Percentiles rank a stretch among this genome's conserved stretches.
phyloP scores from a whole-genome alignment of 2,113 vertebrate species.

The Chloroceryle aenea region DNA sequence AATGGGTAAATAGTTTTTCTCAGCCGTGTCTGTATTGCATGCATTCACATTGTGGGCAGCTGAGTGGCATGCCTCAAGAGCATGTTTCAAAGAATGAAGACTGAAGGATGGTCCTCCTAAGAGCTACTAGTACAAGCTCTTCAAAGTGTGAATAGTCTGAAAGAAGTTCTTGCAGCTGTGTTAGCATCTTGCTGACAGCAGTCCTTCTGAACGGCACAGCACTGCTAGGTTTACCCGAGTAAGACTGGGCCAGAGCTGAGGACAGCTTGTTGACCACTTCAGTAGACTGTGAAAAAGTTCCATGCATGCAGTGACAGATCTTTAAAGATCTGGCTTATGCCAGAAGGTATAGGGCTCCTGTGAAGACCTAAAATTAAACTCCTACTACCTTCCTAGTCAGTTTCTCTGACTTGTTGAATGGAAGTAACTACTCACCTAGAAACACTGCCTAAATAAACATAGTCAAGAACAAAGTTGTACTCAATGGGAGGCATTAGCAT shows the following conservation, averaged over 20 bases:
- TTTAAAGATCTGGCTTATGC: background rate
- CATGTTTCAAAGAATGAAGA: background rate
- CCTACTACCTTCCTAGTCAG: fast-evolving
- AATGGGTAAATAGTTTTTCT: background rate
- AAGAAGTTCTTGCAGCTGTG: background rate
- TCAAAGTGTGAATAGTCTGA: background rate
- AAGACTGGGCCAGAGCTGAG: background rate
- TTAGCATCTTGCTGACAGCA: background rate
- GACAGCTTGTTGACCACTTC: background rate
- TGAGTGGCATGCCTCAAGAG: background rate
- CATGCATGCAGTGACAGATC: too few species aligned
- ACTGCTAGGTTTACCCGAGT: fast-evolving
- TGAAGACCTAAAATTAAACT: background rate
- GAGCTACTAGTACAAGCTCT: background rate
- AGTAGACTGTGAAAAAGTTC: background rate
- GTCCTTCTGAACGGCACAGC: background rate
- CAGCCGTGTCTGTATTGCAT: background rate
- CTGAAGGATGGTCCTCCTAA: background rate
- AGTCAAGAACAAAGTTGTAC: background rate
- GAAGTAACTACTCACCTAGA: background rate
- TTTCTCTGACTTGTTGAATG: background rate
- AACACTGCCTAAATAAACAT: background rate
- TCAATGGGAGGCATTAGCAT: background rate
- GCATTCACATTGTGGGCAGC: background rate
- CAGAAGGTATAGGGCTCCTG: background rate